Base-by-base conservation (phyloP, 2,797 vertebrate species). In the Diplodus puntazzo region DNA sequence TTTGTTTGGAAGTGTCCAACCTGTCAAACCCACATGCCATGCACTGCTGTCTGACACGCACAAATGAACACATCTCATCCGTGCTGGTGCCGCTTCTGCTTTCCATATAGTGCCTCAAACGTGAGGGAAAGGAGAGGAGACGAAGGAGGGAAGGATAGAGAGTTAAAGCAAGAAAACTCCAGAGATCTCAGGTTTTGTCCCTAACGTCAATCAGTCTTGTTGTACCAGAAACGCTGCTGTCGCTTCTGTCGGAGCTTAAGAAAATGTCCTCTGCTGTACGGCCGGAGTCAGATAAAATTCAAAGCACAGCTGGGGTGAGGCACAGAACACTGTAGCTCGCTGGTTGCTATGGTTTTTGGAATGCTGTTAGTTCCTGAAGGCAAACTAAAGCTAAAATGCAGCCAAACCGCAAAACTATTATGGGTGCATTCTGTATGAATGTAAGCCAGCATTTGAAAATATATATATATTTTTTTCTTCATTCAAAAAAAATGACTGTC, bases 11-110 rank as follows among this genome's bases (percentile, higher is more conserved):
- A 64, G 83, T 88, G 87, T 87, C 88, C 81, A 81, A 87, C 80
- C 90, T 91, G 90, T 91, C 91, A 92, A 81, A 87, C 69, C 79
- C 79, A 84, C 84, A 89, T 61, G 85, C 82, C 87, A 87, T 63
- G 83, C 74, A 55, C 80, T 55, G 84, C 87, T 89, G 90, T 90
- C 90, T 86, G 92, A 90, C 91, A 92, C 88, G 89, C 92, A 93
- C 93, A 92, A 82, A 92, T 90, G 92, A 93, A 93, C 92, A 89
- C 87, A 90, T 92, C 91, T 92, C 83, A 87, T 89, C 89, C 83
- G 80, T 66, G 79, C 73, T 55, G 73, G 3, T 62, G 81, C 84
- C 66, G 81, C 75, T 55, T 81, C 69, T 73, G 75, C 77, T 83
- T 87, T 79, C 71, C 69, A 85, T 86, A 86, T 79, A 75, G 67